Evolutionary conservation across 2,113 vertebrate genomes (phyloP), one percentile per base, ranked within the genome.

Genomic region (Pelvicachromis taeniatus): DNA sequence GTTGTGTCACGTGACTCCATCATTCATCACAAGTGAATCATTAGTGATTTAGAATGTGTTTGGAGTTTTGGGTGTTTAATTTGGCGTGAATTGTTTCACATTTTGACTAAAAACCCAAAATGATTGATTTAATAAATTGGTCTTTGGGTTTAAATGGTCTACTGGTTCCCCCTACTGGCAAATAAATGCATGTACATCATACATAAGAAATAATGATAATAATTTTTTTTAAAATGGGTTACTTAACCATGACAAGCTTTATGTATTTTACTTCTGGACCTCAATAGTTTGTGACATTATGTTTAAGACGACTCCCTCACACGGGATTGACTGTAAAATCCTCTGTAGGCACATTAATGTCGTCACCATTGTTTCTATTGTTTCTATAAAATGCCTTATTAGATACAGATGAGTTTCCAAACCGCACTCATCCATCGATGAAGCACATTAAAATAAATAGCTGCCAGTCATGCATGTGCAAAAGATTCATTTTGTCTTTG

Each of bases 401-500:
- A 93, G 90, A 90, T 79, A 78, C 89, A 92, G 93, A 89, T 82
- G 70, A 40, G 80, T 92, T 92, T 90, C 86, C 35, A 80, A 77
- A 88, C 81, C 81, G 91, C 84, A 88, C 77, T 52, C 78, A 26
- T 54, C 65, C 85, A 54, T 26, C 21, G 50, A 77, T 45, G 73
- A 26, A 87, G 75, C 83, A 77, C 84, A 84, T 61, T 88, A 87
- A 94, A 93, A 94, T 94, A 94, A 94, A 94, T 90, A 94, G 19
- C 86, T 91, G 92, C 75, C 94, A 95, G 91, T 94, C 93, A 94
- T 80, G 85, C 84, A 85, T 89, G 84, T 90, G 92, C 77, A 83
- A 91, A 78, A 55, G 86, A 88, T 92, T 85, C 17, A 91, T 91
- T 78, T 77, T 70, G 17, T 63, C 53, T 80, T 81, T 52, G 79